phyloP scores from a whole-genome alignment of 1,140 invertebrate species.

The Sarcophaga peregrina region DNA sequence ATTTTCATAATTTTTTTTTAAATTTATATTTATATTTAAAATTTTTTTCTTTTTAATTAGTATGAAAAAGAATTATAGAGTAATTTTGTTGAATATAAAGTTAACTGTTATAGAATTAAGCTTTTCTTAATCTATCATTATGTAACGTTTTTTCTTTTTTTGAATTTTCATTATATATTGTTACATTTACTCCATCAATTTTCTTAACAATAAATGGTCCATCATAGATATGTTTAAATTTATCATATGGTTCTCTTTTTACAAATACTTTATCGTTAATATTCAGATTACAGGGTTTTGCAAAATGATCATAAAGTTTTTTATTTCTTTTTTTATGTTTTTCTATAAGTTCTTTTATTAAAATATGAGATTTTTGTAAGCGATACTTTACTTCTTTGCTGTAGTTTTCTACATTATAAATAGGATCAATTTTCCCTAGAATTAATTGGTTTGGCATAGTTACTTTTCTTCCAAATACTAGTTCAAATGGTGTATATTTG shows the following conservation, averaged over 20 bases:
- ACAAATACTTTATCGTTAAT: background rate
- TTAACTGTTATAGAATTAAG: background rate
- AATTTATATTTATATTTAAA: background rate
- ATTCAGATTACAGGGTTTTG: background rate
- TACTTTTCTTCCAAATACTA: too few species aligned
- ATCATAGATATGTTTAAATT: background rate
- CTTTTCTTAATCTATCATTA: background rate
- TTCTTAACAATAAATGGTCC: background rate
- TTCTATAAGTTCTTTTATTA: background rate
- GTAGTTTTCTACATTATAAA: background rate
- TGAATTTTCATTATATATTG: too few species aligned
- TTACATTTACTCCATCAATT: too few species aligned
- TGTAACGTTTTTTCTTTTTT: background rate
- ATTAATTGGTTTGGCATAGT: too few species aligned
- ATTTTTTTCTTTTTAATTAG: too few species aligned
- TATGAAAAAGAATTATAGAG: background rate
- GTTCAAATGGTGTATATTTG: constrained; percentile 18
- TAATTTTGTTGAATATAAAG: background rate
- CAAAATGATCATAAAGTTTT: background rate
- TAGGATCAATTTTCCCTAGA: too few species aligned
- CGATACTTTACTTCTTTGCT: background rate
- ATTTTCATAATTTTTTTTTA: background rate
- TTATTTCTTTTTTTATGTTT: background rate
- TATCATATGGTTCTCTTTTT: background rate
- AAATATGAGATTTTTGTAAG: background rate